Evolutionary conservation across 2,113 vertebrate genomes (phyloP).

Genomic region (Neoarius graeffei): DNA sequence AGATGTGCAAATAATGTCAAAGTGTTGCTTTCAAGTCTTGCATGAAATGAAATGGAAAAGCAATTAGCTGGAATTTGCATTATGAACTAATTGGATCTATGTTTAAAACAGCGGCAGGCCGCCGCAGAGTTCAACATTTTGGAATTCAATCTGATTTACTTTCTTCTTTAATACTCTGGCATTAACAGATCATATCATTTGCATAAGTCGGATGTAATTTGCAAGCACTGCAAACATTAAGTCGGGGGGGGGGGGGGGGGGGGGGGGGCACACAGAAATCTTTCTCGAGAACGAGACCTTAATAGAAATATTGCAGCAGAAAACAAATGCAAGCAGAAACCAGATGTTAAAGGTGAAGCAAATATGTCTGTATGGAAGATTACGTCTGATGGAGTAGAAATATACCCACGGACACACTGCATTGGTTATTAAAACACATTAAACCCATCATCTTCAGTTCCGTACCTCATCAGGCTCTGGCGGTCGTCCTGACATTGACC

Average conservation of each 20-base stretch:
- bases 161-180: slow-evolving; percentile 49
- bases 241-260: no score
- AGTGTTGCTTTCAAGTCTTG: slow-evolving; percentile 78
- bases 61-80: slow-evolving; percentile 71
- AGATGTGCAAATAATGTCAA: slow-evolving; percentile 81
- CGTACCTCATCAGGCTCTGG: background rate
- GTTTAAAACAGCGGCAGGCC: slow-evolving; percentile 51
- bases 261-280: background rate
- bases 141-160: slow-evolving; percentile 62
- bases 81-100: slow-evolving; percentile 64
- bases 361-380: background rate
- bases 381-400: background rate
- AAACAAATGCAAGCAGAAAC: background rate
- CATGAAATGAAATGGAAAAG: slow-evolving; percentile 85
- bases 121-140: slow-evolving; percentile 54
- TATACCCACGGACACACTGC: background rate
- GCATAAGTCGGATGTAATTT: slow-evolving; percentile 60
- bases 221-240: slow-evolving; percentile 34
- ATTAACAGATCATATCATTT: slow-evolving; percentile 61
- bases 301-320: background rate
- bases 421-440: background rate
- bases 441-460: background rate
- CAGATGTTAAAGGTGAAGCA: background rate
- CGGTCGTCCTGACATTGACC: slow-evolving; percentile 13
- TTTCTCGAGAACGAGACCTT: background rate